These are phyloP conservation scores for Cantharis nigra DNA, from an alignment of 2,888 invertebrate genomes.

Conservation along the genomic window DNA sequence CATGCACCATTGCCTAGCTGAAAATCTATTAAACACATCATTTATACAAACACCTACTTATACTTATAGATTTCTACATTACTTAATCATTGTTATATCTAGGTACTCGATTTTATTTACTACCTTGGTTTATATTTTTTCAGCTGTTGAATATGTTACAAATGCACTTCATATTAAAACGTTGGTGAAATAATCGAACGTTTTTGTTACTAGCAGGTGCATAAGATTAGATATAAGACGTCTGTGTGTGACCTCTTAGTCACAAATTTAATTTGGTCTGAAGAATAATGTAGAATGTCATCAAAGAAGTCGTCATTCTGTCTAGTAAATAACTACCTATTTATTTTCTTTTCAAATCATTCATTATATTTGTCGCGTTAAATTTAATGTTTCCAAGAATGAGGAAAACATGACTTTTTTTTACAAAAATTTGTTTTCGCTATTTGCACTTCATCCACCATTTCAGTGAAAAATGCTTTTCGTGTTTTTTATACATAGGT, in stretches of 20 bases:
- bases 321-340: conserved; percentile 24
- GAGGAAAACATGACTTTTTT: conserved; percentile 7
- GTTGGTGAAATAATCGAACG: neutral
- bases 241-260: conserved; percentile 21
- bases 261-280: conserved; percentile 23
- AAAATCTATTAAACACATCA: neutral
- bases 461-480: neutral
- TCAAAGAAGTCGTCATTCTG: conserved; percentile 24
- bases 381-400: conserved; percentile 9
- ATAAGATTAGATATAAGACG: conserved; percentile 17
- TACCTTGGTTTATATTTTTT: neutral
- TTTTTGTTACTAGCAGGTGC: conserved; percentile 13
- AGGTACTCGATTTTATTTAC: neutral
- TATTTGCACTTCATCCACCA: neutral
- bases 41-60: neutral
- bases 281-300: conserved; percentile 25
- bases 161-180: neutral
- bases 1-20: neutral
- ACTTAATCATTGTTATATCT: neutral
- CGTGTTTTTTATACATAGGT: neutral
- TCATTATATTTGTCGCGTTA: conserved; percentile 5
- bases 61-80: neutral
- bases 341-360: conserved; percentile 10
- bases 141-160: neutral
- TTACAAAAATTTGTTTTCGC: neutral